A percentile compares a stretch with the other conserved stretches of the same genome.
phyloP scores from a whole-genome alignment of 1,140 invertebrate species.

The Ceratina japonica region DNA sequence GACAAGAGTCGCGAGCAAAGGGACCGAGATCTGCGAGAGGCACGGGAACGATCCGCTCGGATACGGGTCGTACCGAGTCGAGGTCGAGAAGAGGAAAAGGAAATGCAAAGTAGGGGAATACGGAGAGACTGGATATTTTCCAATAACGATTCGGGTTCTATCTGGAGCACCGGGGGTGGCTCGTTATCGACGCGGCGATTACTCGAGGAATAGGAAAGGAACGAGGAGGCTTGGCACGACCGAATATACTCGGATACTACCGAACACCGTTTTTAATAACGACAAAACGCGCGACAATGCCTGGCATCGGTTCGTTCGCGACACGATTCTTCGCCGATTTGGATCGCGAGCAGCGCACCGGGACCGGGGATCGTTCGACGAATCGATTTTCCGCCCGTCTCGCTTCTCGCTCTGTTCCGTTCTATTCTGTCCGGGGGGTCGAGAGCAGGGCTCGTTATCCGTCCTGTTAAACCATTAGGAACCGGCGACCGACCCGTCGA shows the following conservation, averaged over 20 bases:
- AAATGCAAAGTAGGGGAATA: neutral
- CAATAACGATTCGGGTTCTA: slow-evolving; percentile 23
- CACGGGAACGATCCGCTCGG: neutral
- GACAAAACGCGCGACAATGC: slow-evolving; percentile 14
- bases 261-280: slow-evolving; percentile 25
- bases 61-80: slow-evolving; percentile 15
- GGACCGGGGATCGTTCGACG: neutral
- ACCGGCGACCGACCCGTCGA: neutral
- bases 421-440: neutral
- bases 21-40: neutral
- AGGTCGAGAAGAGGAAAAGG: neutral
- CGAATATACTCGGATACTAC: slow-evolving; percentile 17
- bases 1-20: neutral
- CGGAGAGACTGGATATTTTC: slow-evolving; percentile 12
- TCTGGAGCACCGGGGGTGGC: slow-evolving; percentile 14
- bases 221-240: slow-evolving; percentile 8
- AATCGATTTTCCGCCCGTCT: neutral
- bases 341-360: neutral
- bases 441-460: slow-evolving; percentile 15
- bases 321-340: neutral
- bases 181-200: slow-evolving; percentile 36
- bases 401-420: neutral
- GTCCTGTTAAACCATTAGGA: slow-evolving; percentile 1
- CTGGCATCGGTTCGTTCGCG: no score
- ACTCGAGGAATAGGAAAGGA: slow-evolving; percentile 16